Conservation (phyloP, 2,797 vertebrate species). For the Siniperca obscura region DNA sequence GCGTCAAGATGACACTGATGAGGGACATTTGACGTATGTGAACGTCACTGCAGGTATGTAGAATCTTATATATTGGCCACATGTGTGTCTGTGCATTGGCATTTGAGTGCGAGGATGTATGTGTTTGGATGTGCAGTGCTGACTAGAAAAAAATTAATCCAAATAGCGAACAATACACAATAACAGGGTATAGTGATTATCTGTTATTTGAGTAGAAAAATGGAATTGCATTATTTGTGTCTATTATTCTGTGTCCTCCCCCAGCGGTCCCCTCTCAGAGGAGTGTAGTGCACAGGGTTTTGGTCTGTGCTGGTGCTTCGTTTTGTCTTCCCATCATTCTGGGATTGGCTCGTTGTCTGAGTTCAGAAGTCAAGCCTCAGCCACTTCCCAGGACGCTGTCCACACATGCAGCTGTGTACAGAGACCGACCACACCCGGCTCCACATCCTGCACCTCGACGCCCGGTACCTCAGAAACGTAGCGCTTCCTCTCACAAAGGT, state of each 20-base stretch:
- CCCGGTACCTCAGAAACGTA: conserved; percentile 25
- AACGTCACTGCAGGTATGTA: conserved; percentile 65
- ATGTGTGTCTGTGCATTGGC: neutral
- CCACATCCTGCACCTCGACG: conserved; percentile 52
- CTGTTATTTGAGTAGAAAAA: neutral
- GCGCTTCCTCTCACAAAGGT: conserved; percentile 44
- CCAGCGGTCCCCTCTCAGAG: conserved; percentile 55
- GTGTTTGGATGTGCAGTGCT: neutral
- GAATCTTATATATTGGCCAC: neutral
- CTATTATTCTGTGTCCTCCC: neutral
- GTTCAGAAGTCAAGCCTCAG: conserved; percentile 50
- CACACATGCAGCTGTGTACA: neutral
- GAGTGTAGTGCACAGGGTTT: conserved; percentile 56
- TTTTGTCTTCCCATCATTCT: conserved; percentile 71
- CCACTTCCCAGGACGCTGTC: conserved; percentile 40
- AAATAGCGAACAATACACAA: neutral
- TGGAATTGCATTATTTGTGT: neutral
- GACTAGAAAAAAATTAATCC: no score
- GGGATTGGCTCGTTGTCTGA: conserved; percentile 64
- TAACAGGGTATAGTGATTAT: no score
- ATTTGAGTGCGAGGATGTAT: neutral
- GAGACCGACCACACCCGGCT: neutral
- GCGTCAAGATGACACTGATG: accelerated
- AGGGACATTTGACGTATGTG: conserved; percentile 67
- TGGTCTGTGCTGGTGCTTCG: conserved; percentile 60